Evolutionary conservation across 1,140 invertebrate genomes (phyloP).

Genomic region (Drosophila nannoptera): DNA sequence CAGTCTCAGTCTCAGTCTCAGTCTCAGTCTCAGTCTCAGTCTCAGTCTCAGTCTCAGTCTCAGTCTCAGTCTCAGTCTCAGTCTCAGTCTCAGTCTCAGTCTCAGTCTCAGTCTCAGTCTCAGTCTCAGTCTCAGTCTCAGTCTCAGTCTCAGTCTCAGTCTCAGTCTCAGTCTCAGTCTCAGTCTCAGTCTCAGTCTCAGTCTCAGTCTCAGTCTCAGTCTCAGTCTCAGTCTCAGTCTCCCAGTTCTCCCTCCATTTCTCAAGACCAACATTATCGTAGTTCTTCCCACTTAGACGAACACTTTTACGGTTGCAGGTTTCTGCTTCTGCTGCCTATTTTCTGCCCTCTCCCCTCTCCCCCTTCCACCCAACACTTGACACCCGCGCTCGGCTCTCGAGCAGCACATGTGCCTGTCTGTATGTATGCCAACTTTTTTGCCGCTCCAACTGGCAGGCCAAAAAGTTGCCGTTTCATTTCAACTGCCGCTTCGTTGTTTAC

Average conservation of each 20-base stretch:
- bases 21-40: too few species aligned
- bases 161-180: too few species aligned
- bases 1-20: too few species aligned
- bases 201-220: too few species aligned
- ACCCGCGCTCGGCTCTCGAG: slow-evolving; percentile 11
- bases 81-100: too few species aligned
- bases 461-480: slow-evolving; percentile 76
- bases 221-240: too few species aligned
- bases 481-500: slow-evolving; percentile 69
- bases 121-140: too few species aligned
- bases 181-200: too few species aligned
- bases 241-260: slow-evolving; percentile 16
- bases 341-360: neutral
- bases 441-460: slow-evolving; percentile 48
- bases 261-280: slow-evolving; percentile 26
- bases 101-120: too few species aligned
- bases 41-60: too few species aligned
- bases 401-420: slow-evolving; percentile 42
- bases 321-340: neutral
- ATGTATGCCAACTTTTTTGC: slow-evolving; percentile 62
- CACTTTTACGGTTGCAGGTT: slow-evolving; percentile 30
- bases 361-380: neutral
- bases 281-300: slow-evolving; percentile 29
- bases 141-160: too few species aligned
- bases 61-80: too few species aligned